Percentiles rank a stretch among this genome's conserved stretches.
These are phyloP conservation scores for Dolichallabes microphthalmus DNA, from an alignment of 2,113 vertebrate species.

Conservation along the genomic window DNA sequence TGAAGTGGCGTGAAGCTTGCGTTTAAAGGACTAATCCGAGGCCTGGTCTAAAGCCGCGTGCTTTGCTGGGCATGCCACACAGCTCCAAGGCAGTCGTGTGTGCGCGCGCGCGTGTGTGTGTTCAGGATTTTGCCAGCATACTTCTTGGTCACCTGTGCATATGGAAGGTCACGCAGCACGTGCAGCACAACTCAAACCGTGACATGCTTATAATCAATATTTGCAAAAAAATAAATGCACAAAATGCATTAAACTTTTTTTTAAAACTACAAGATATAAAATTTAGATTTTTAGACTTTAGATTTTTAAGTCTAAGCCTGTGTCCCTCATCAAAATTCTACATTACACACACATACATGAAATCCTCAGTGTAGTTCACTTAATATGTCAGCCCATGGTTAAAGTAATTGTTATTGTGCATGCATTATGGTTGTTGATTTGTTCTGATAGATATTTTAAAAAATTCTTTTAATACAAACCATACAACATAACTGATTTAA, in stretches of 20 bases:
- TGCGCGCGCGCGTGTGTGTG: not conserved
- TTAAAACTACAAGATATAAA: no score
- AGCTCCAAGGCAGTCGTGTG: not conserved
- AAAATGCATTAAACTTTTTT: not conserved
- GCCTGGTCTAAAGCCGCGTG: not conserved
- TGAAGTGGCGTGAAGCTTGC: not conserved
- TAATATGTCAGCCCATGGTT: not conserved
- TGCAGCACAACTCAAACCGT: not conserved
- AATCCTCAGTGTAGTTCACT: not conserved
- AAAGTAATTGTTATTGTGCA: not conserved
- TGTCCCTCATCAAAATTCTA: not conserved
- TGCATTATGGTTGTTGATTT: not conserved
- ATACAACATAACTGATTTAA: not conserved
- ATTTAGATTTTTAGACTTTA: no score
- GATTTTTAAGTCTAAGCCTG: no score
- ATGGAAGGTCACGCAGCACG: not conserved
- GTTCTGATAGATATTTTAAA: not conserved
- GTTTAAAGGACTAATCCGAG: not conserved
- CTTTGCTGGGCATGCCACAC: not conserved
- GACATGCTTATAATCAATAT: not conserved
- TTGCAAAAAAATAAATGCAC: not conserved
- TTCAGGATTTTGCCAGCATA: conserved; percentile 31
- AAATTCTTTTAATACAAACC: not conserved
- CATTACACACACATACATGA: not conserved
- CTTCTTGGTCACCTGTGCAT: not conserved